Conservation (phyloP, 1,140 invertebrate genomes). For the Drosophila bifasciata region DNA sequence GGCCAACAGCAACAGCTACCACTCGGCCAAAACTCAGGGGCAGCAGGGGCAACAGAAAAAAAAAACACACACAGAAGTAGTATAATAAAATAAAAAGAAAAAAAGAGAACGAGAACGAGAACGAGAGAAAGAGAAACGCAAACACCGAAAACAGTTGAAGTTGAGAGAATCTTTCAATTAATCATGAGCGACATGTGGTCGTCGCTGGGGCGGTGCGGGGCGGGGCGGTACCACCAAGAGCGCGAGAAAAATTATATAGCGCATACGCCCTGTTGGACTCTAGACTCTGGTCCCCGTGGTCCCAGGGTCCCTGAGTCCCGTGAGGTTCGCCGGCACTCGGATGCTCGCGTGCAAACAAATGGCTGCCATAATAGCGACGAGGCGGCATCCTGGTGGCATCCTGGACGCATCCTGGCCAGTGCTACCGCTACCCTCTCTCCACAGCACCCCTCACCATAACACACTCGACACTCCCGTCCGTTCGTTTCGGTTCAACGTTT, state of each 20-base stretch:
- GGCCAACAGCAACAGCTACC: slow-evolving; percentile 4
- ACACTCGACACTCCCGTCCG: not conserved
- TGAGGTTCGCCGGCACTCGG: slow-evolving; percentile 7
- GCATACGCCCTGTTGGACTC: slow-evolving; percentile 54
- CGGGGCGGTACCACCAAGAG: slow-evolving; percentile 56
- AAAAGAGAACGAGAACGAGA: too few relatives aligned
- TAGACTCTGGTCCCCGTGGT: not conserved
- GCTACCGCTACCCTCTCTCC: too few relatives aligned
- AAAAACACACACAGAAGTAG: too few relatives aligned
- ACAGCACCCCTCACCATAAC: not conserved
- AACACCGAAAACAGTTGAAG: slow-evolving; percentile 61
- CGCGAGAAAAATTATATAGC: slow-evolving; percentile 76
- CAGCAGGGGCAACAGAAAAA: slow-evolving; percentile 1
- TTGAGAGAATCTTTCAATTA: slow-evolving; percentile 77
- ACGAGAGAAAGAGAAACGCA: slow-evolving; percentile 33
- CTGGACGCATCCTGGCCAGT: slow-evolving; percentile 28
- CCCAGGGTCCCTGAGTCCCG: not conserved
- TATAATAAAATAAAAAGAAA: not conserved
- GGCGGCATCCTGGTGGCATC: slow-evolving; percentile 53
- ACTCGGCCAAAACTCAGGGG: too few relatives aligned
- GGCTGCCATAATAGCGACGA: slow-evolving; percentile 65
- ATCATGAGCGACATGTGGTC: slow-evolving; percentile 80
- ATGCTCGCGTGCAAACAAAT: slow-evolving; percentile 64
- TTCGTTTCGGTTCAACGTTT: too few relatives aligned
- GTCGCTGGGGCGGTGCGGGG: slow-evolving; percentile 9